Evolutionary conservation across 2,888 invertebrate genomes (phyloP), one percentile per base, ranked within the genome.

Genomic region (Trachelus troglodyta): DNA sequence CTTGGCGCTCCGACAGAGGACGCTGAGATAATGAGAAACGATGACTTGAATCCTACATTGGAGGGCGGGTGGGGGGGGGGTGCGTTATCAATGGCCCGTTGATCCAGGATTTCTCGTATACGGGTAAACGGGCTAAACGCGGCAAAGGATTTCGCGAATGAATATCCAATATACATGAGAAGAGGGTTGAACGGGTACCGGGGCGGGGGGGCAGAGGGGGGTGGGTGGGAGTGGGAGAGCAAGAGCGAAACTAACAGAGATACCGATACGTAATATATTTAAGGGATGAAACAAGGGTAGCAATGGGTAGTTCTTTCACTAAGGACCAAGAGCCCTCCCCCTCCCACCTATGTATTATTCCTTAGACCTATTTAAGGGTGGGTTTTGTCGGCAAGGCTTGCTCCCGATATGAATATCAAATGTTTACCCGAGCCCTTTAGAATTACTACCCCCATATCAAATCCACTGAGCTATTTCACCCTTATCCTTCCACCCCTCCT

Each of bases 201-300:
- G 34, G 34, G 6, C 0, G 9, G 9, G 0, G 15, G 2, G 1
- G 15, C 2, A 1, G 4, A 2, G 6, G 4, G 15, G 4, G 40
- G 12, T 31, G 31, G 37, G 12, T 12, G 12, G 12, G 37, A 12
- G 1, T 12, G 37, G 4, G 0, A 15, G 40, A 56, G 40, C 2
- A 23, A 23, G 40, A 6, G 23, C 4, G 23, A 23, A 56, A 56
- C 15, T 56, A 56, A 23, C 40, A 6, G 40, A 6, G 40, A 56
- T 6, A 23, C 6, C 23, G 40, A 23, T 23, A 56, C 6, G 6
- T 6, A 23, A 56, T 56, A 56, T 56, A 23, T 56, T 56, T 23
- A 56, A 56, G 40, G 40, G 40, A 23, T 56, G 23, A 23, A 56
- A 56, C 40, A 9, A 56, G 40, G 40, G 40, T 40, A 40, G 23